Conservation (phyloP, 1,140 invertebrate species). For the Philaenus spumarius region DNA sequence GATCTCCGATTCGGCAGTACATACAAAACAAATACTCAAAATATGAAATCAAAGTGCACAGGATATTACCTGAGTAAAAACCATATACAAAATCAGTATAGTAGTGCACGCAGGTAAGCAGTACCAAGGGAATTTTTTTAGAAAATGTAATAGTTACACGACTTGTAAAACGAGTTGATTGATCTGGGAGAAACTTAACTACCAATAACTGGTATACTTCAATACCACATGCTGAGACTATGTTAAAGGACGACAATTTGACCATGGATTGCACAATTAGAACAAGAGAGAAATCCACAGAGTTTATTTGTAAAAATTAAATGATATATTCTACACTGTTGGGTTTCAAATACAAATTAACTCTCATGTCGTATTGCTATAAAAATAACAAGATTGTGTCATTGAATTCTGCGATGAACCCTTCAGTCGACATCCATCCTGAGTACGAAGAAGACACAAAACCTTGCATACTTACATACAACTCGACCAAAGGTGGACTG, state of each 20-base stretch:
- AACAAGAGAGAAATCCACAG: conserved; percentile 36
- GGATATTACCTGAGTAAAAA: conserved; percentile 33
- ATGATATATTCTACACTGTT: not conserved
- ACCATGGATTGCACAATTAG: conserved; percentile 36
- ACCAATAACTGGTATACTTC: conserved; percentile 39
- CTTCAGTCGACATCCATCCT: conserved; percentile 23
- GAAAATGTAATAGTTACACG: conserved; percentile 33
- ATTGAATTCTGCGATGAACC: conserved; percentile 32
- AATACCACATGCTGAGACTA: conserved; percentile 32
- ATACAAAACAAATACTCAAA: conserved; percentile 40
- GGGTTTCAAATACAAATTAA: not conserved
- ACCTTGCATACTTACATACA: conserved; percentile 37
- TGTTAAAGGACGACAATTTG: conserved; percentile 33
- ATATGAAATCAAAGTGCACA: conserved; percentile 40
- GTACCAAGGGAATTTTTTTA: conserved; percentile 32
- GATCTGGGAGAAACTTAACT: conserved; percentile 37
- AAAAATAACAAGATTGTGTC: conserved; percentile 25
- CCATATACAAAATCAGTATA: conserved; percentile 33
- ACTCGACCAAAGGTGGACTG: conserved; percentile 37
- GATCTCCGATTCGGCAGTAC: conserved; percentile 38
- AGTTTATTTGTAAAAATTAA: too few species aligned
- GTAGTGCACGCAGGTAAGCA: conserved; percentile 33
- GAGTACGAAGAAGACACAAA: conserved; percentile 26
- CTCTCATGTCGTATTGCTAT: conserved; percentile 31
- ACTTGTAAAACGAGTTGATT: conserved; percentile 33